phyloP scores from a whole-genome alignment of 2,113 vertebrate genomes.

The Prionailurus viverrinus region DNA sequence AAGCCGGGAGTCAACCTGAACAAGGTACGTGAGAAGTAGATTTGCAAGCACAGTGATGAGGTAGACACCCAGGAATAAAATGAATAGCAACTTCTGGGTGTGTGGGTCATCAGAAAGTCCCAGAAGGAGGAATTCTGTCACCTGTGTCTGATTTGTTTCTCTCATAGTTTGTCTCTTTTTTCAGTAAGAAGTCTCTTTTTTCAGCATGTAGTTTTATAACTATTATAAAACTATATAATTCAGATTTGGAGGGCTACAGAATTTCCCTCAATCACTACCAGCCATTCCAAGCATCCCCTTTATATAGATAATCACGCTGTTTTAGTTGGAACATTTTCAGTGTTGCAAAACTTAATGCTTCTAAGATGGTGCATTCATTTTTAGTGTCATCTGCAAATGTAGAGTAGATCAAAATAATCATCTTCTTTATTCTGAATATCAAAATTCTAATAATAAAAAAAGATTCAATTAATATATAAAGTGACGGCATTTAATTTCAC shows the following conservation, averaged over 20 bases:
- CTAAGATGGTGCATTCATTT: not conserved
- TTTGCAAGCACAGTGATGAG: conserved; percentile 79
- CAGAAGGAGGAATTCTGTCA: conserved; percentile 75
- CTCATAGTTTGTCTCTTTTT: conserved; percentile 58
- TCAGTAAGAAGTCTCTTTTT: not conserved
- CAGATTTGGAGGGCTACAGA: not conserved
- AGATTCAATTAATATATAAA: not conserved
- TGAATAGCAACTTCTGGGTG: conserved; percentile 64
- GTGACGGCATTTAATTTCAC: not conserved
- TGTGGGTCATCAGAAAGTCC: conserved; percentile 70
- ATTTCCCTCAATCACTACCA: not conserved
- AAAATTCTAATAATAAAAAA: not conserved
- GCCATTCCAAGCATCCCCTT: not conserved
- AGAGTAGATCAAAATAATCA: not conserved
- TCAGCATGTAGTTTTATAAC: no score
- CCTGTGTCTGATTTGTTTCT: conserved; percentile 63
- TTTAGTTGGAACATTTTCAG: not conserved
- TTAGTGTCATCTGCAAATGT: not conserved
- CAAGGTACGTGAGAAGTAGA: conserved; percentile 73
- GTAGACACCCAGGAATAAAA: conserved; percentile 75
- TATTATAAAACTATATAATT: not conserved
- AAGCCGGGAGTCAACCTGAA: conserved; percentile 61
- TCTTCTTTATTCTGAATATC: not conserved
- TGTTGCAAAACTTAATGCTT: not conserved
- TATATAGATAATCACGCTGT: not conserved